Evolutionary conservation across 2,113 vertebrate species (phyloP).

Genomic region (Nothocercus nigrocapillus): DNA sequence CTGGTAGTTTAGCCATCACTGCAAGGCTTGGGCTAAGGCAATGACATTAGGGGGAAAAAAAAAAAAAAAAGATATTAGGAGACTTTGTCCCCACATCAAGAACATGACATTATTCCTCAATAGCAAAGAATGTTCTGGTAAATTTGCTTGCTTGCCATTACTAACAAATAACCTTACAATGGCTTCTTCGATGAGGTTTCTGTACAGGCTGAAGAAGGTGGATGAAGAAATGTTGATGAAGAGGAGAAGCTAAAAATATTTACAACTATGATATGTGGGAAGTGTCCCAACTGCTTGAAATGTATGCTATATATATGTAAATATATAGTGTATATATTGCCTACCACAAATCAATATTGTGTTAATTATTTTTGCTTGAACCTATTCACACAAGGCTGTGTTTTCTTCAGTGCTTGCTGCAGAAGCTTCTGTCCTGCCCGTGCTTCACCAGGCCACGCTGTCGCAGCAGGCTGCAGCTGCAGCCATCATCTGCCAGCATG

Average conservation of each 20-base stretch:
- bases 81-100: not conserved
- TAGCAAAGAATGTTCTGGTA: not conserved
- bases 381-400: not conserved
- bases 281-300: not conserved
- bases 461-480: accelerated
- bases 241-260: not conserved
- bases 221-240: not conserved
- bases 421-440: not conserved
- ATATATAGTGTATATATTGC: accelerated
- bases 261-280: not conserved
- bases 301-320: not conserved
- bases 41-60: not conserved
- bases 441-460: not conserved
- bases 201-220: not conserved
- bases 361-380: not conserved
- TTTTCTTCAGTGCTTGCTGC: not conserved
- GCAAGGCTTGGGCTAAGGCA: not conserved
- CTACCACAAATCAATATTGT: too few species aligned
- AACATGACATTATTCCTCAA: not conserved
- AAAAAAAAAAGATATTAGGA: not conserved
- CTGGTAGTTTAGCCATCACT: not conserved
- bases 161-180: not conserved
- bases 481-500: too few species aligned
- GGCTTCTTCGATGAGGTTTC: not conserved
- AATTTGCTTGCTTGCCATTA: not conserved